Evolutionary conservation across 2,888 invertebrate genomes (phyloP).

Genomic region (Phaonia tiefii): DNA sequence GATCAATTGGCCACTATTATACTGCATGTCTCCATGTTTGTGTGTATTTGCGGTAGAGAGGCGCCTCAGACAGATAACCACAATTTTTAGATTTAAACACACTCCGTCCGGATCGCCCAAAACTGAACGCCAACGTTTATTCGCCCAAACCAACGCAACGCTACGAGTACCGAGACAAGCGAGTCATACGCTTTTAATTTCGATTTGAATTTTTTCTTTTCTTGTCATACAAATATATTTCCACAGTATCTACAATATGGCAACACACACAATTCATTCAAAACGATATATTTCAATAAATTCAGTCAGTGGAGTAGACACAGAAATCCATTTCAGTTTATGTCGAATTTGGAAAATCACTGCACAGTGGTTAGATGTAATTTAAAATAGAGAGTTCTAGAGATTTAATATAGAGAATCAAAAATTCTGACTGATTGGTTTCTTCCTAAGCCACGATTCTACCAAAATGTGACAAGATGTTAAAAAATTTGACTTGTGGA

Average conservation of each 20-base stretch:
- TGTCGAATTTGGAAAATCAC: background rate
- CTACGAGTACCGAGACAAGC: slow-evolving; percentile 15
- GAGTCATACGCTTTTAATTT: slow-evolving; percentile 62
- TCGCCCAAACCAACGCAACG: slow-evolving; percentile 46
- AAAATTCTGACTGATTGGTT: too few species aligned
- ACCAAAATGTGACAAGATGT: too few species aligned
- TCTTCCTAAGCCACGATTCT: too few species aligned
- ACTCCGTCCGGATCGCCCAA: slow-evolving; percentile 46
- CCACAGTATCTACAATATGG: slow-evolving; percentile 29
- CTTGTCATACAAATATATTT: too few species aligned
- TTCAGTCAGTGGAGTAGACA: background rate
- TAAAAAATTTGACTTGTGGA: too few species aligned
- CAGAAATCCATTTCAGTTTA: background rate
- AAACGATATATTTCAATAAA: slow-evolving; percentile 55
- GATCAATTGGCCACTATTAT: slow-evolving; percentile 60
- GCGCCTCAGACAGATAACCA: slow-evolving; percentile 63
- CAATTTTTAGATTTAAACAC: slow-evolving; percentile 55
- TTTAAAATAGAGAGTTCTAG: too few species aligned
- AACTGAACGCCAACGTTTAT: slow-evolving; percentile 62
- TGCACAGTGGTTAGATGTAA: background rate
- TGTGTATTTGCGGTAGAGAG: slow-evolving; percentile 44
- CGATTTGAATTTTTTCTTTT: slow-evolving; percentile 25
- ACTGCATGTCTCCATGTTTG: background rate
- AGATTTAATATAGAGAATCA: too few species aligned
- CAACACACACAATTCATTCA: slow-evolving; percentile 41